Percentiles rank a stretch among this genome's conserved stretches.
These are phyloP conservation scores for Conchocele bisecta DNA, from an alignment of 2,888 invertebrate species.

Conservation along the genomic window DNA sequence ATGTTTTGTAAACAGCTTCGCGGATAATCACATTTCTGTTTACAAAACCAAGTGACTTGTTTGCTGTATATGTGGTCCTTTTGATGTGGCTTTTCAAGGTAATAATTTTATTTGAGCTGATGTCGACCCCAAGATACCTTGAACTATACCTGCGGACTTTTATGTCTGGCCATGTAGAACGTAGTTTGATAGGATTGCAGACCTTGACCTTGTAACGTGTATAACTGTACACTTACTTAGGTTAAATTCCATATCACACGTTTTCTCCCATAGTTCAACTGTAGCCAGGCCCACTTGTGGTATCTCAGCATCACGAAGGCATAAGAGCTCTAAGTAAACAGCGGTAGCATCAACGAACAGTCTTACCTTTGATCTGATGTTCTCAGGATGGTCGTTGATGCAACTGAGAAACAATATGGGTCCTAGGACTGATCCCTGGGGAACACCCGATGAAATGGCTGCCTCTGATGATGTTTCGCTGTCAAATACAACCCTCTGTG, in stretches of 20 bases:
- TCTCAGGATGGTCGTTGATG: conserved; percentile 22
- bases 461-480: background rate
- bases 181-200: background rate
- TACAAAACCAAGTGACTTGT: background rate
- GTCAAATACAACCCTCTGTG: background rate
- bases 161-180: background rate
- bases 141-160: background rate
- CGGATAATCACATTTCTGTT: background rate
- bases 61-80: background rate
- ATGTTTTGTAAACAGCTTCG: background rate
- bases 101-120: background rate
- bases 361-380: conserved; percentile 6
- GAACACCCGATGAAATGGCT: background rate
- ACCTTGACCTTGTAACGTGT: background rate
- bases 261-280: conserved; percentile 1
- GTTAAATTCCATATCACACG: conserved; percentile 26
- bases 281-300: conserved; percentile 10
- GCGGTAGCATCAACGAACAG: conserved; percentile 31
- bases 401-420: conserved; percentile 17
- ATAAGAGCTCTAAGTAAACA: background rate
- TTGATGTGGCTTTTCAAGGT: background rate
- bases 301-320: background rate
- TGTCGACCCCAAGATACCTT: conserved; percentile 3
- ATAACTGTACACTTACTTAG: conserved; percentile 10
- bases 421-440: conserved; percentile 33